Evolutionary conservation across 2,113 vertebrate genomes (phyloP).

Genomic region (Centropus unirufus): DNA sequence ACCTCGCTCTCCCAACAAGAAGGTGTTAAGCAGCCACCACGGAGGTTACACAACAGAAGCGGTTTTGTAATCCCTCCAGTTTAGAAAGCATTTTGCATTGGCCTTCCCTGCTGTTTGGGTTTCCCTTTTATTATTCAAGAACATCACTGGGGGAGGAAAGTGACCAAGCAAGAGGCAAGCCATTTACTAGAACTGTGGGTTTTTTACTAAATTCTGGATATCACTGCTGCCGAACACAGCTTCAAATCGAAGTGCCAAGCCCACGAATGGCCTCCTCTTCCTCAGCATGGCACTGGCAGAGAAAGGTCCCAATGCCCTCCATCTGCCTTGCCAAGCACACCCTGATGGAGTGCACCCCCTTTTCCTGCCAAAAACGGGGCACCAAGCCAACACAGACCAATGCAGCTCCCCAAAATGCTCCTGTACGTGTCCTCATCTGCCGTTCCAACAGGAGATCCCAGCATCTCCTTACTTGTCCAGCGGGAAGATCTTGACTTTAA

Average conservation of each 20-base stretch:
- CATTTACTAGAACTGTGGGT: background rate
- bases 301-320: background rate
- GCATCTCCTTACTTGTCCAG: background rate
- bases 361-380: fast-evolving
- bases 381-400: background rate
- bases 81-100: background rate
- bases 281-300: fast-evolving
- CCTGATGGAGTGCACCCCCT: background rate
- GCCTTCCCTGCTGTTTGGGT: fast-evolving
- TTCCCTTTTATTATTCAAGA: background rate
- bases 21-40: background rate
- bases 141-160: background rate
- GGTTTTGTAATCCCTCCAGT: background rate
- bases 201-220: background rate
- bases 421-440: background rate
- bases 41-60: background rate
- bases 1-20: background rate
- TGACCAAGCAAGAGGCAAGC: background rate
- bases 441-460: background rate
- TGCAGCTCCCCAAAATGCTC: background rate
- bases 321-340: fast-evolving
- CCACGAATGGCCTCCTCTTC: background rate
- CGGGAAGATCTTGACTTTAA: background rate
- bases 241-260: background rate
- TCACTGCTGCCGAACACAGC: background rate